Evolutionary conservation across 2,113 vertebrate species (phyloP).

Genomic region (Pomatorhinus ruficollis): DNA sequence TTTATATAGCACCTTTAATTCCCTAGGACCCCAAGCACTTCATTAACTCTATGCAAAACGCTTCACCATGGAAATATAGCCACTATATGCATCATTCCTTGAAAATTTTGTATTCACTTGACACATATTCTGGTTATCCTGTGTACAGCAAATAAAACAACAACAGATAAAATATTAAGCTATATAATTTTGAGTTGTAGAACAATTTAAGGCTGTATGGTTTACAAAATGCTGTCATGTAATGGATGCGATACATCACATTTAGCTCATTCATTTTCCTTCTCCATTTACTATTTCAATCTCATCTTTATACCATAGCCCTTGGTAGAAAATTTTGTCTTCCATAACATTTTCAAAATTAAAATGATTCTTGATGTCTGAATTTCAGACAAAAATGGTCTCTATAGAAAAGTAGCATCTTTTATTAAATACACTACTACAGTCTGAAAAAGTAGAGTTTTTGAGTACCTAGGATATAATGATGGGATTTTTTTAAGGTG

Average conservation of each 20-base stretch:
- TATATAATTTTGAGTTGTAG: background rate
- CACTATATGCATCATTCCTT: background rate
- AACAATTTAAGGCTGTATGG: background rate
- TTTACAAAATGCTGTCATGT: background rate
- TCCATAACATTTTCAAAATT: background rate
- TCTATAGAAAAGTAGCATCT: background rate
- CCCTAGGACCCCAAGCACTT: constrained; percentile 52
- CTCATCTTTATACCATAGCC: background rate
- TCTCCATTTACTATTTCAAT: background rate
- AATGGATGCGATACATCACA: background rate
- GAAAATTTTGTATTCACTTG: background rate
- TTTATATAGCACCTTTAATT: constrained; percentile 65
- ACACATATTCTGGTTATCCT: background rate
- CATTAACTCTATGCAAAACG: constrained; percentile 44
- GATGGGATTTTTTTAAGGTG: background rate
- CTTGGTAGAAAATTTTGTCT: background rate
- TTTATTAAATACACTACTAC: background rate
- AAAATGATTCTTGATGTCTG: background rate
- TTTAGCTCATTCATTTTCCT: background rate
- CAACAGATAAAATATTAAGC: background rate
- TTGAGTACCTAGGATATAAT: background rate
- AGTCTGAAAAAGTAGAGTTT: background rate
- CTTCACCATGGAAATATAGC: background rate
- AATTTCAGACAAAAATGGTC: background rate
- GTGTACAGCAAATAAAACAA: background rate